Evolutionary conservation across 2,797 vertebrate genomes (phyloP), one percentile per base, ranked within the genome.

Genomic region (Argya squamiceps): DNA sequence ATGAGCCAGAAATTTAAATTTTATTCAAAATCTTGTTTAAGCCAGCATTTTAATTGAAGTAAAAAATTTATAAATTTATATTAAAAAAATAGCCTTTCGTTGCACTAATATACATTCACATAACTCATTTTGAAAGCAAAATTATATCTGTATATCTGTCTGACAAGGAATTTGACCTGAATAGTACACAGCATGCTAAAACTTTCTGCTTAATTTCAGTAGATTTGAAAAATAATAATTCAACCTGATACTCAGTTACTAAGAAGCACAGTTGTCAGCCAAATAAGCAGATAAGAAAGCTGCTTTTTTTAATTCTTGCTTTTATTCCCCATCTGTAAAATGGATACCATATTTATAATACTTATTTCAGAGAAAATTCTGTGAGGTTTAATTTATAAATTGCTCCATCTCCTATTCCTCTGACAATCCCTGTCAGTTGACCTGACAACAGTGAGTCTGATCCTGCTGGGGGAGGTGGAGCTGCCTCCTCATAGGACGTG

Each of bases 1-100:
- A 80, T 83, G 46, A 85, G 68, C 64, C 58, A 88, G 79, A 80
- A 77, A 88, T 94, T 56, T 91, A 69, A 84, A 65, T 92, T 91
- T 73, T 73, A 78, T 96, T 85, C 39, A 39, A 53, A 63, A 65
- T 60, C 14, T 81, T 78, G 55, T 78, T 39, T 64, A 92, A 85
- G 15, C n/a, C 71, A 88, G 43, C 27, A 55, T 88, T 84, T 92
- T 77, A 93, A 69, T 23, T 52, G 62, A 86, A 65, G 12, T 50
- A 49, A 92, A 85, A 89, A 64, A 43, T 14, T 20, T 58, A n/a
- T 71, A 62, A 74, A 32, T n/a, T n/a, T n/a, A n/a, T n/a, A n/a
- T n/a, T n/a, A n/a, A 6, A 79, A 91, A 88, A 62, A 23, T 67
- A 55, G 23, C 22, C 50, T 78, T 75, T 74, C 14, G 7, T n/a